phyloP scores from a whole-genome alignment of 2,888 invertebrate species.

The Ariolimax columbianus region DNA sequence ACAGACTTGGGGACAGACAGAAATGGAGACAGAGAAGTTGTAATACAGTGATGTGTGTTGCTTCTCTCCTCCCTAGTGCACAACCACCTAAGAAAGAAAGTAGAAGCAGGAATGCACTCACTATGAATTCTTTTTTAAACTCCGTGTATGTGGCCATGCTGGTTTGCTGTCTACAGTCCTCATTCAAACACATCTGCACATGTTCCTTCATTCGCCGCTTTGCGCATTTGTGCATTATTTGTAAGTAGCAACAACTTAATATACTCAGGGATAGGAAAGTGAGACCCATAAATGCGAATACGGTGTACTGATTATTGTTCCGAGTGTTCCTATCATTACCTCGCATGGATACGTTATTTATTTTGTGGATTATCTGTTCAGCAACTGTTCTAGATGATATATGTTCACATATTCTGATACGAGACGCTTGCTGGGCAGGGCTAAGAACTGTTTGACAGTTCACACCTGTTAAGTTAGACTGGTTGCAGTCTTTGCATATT shows the following conservation, averaged over 20 bases:
- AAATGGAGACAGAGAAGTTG: too few relatives aligned
- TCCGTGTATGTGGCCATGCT: slow-evolving; percentile 33
- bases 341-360: too few relatives aligned
- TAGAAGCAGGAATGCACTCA: neutral
- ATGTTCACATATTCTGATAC: neutral
- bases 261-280: too few relatives aligned
- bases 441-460: neutral
- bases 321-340: too few relatives aligned
- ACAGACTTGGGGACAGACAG: too few relatives aligned
- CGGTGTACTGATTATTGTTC: too few relatives aligned
- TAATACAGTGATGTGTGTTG: too few relatives aligned
- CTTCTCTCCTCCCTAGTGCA: too few relatives aligned
- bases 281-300: too few relatives aligned
- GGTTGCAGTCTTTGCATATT: neutral
- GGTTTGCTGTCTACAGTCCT: neutral
- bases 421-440: neutral
- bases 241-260: slow-evolving; percentile 7
- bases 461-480: neutral
- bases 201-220: neutral
- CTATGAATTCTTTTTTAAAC: slow-evolving; percentile 26
- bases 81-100: too few relatives aligned
- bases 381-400: too few relatives aligned
- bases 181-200: neutral
- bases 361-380: too few relatives aligned
- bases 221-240: slow-evolving; percentile 1